A percentile compares a stretch with the other conserved stretches of the same genome.
Evolutionary conservation across 2,113 vertebrate species (phyloP).

Genomic region (Neogobius melanostomus): DNA sequence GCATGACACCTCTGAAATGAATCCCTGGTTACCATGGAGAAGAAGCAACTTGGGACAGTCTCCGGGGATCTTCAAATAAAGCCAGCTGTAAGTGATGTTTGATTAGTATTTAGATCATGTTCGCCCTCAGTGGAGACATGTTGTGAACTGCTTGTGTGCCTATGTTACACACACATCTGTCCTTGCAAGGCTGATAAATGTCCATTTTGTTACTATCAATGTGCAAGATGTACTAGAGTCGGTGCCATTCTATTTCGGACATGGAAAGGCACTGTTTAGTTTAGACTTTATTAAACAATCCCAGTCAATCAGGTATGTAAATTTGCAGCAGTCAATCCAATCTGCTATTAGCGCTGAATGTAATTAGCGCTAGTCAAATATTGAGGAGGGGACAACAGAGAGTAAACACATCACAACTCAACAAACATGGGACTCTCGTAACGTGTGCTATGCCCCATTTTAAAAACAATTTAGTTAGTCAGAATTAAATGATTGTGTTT

Average conservation of each 20-base stretch:
- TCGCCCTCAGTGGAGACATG: conserved; percentile 81
- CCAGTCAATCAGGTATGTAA: conserved; percentile 36
- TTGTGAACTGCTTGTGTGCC: conserved; percentile 73
- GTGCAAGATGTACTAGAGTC: not conserved
- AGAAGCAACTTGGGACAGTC: conserved; percentile 89
- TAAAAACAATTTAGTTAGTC: not conserved
- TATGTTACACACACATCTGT: not conserved
- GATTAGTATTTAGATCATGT: conserved; percentile 99
- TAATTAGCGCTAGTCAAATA: conserved; percentile 43
- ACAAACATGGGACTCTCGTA: not conserved
- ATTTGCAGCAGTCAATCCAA: conserved; percentile 47
- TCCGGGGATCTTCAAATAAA: conserved; percentile 93
- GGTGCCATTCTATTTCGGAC: not conserved
- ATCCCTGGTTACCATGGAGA: conserved; percentile 93
- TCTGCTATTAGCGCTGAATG: conserved; percentile 41
- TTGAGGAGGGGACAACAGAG: not conserved
- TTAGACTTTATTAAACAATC: conserved; percentile 2
- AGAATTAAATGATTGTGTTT: not conserved
- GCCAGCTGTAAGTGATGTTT: conserved; percentile 98
- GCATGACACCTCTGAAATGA: conserved; percentile 85
- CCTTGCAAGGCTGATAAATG: conserved; percentile 2
- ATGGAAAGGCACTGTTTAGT: not conserved
- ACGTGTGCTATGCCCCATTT: not conserved
- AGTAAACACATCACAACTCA: conserved; percentile 28
- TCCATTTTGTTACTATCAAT: not conserved